Evolutionary conservation across 53 echinoderm and acorn worm species (phyloP).

Genomic region (Stichopus horrens): DNA sequence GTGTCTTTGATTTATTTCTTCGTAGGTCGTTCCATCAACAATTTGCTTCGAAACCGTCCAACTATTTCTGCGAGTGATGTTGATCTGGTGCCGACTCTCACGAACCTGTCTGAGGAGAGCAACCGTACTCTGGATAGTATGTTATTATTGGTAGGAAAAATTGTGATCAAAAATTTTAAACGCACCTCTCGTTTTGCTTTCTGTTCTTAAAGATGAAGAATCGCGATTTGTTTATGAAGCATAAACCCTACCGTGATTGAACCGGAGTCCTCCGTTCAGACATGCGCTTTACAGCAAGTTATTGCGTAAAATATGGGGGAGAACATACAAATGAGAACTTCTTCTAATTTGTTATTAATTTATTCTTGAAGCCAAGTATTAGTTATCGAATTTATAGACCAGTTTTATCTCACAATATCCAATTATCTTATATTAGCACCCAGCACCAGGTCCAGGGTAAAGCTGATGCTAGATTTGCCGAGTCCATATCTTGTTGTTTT

Average conservation of each 20-base stretch:
- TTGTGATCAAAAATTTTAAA: not conserved
- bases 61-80: not conserved
- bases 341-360: no score
- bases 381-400: no score
- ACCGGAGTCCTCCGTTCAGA: not conserved
- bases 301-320: not conserved
- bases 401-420: no score
- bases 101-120: slow-evolving; percentile 7
- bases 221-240: not conserved
- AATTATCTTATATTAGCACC: no score
- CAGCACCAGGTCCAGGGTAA: no score
- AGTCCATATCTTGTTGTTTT: no score
- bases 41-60: not conserved
- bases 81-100: not conserved
- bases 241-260: not conserved
- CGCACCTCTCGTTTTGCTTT: not conserved
- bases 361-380: no score
- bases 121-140: slow-evolving; percentile 24
- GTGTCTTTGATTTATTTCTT: not conserved
- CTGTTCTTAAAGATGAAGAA: not conserved
- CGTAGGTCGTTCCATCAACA: not conserved
- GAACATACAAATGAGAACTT: not conserved
- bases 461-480: no score
- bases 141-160: not conserved
- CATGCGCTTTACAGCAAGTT: not conserved